phyloP scores from a whole-genome alignment of 35 echinoderm and acorn worm species.

The Amphiura filiformis region DNA sequence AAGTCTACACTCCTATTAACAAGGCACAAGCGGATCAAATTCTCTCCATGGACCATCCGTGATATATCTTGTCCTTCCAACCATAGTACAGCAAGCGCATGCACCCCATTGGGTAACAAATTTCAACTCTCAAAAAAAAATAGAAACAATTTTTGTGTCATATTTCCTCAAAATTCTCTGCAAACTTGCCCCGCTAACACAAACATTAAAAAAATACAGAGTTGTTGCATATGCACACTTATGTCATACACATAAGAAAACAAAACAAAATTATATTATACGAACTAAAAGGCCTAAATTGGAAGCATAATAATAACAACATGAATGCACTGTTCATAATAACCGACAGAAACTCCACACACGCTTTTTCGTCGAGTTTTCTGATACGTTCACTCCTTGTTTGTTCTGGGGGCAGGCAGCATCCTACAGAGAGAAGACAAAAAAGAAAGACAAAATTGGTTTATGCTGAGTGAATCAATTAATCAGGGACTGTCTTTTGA shows the following conservation, averaged over 20 bases:
- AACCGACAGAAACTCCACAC: constrained; percentile 79
- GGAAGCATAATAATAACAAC: neutral
- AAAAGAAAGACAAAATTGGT: neutral
- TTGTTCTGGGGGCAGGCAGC: constrained; percentile 58
- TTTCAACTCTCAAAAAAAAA: too few species aligned
- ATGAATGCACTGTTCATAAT: constrained; percentile 41
- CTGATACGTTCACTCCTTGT: constrained; percentile 50
- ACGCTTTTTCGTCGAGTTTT: constrained; percentile 59
- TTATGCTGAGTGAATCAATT: neutral
- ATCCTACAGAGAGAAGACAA: neutral
- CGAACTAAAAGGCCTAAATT: neutral
- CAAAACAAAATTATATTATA: neutral
- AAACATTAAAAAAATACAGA: neutral
- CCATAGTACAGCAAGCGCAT: too few species aligned
- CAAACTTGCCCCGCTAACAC: too few species aligned
- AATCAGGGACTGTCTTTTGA: too few species aligned
- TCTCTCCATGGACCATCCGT: too few species aligned
- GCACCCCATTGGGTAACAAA: too few species aligned
- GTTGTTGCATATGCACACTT: neutral
- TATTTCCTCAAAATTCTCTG: too few species aligned
- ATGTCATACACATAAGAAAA: neutral
- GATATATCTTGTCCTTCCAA: too few species aligned
- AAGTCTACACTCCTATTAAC: too few species aligned
- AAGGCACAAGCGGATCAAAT: too few species aligned
- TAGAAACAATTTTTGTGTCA: too few species aligned